phyloP scores from a whole-genome alignment of 2,113 vertebrate genomes.

The Aramus guarauna region DNA sequence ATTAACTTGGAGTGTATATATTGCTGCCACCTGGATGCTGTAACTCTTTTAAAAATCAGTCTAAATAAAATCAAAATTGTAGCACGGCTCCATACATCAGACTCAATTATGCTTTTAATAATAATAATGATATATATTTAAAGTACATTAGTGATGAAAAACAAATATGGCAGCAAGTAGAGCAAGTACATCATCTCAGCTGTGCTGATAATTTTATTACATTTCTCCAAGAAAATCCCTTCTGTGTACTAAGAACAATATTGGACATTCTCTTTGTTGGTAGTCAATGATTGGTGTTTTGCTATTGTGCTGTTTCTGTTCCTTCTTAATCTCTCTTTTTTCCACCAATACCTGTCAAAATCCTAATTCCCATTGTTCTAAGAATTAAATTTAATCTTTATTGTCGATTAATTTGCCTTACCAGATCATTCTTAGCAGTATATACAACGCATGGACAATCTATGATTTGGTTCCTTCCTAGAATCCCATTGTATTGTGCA shows the following conservation, averaged over 20 bases:
- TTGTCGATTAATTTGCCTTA: background rate
- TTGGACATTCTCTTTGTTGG: background rate
- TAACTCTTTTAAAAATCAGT: background rate
- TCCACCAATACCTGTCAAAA: background rate
- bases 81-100: background rate
- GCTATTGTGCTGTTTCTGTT: background rate
- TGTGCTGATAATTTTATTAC: background rate
- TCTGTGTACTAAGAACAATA: accelerated
- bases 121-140: background rate
- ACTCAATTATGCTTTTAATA: background rate
- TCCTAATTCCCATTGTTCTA: background rate
- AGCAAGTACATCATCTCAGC: background rate
- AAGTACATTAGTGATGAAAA: background rate
- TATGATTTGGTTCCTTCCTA: background rate
- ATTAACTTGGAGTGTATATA: background rate
- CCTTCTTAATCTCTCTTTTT: background rate
- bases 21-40: background rate
- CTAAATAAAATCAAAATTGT: background rate
- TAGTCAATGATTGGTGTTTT: background rate
- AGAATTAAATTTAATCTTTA: background rate
- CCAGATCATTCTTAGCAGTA: background rate
- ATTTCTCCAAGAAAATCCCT: background rate
- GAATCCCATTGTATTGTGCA: background rate
- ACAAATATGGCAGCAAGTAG: background rate
- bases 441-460: background rate